These are phyloP conservation scores for Equus przewalskii DNA, from an alignment of 2,113 vertebrate genomes.

Conservation along the genomic window DNA sequence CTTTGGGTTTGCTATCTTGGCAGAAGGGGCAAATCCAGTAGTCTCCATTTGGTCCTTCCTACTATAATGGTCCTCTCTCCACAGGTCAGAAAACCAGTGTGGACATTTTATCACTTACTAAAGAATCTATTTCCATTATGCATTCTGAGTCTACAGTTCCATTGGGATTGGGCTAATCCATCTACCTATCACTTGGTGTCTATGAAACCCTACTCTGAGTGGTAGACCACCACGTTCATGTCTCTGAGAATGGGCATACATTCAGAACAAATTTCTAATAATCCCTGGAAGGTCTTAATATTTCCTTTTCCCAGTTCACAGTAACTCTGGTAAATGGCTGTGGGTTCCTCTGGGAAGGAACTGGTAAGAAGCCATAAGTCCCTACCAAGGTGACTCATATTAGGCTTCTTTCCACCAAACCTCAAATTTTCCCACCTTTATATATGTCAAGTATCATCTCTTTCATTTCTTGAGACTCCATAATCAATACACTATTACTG, in stretches of 20 bases:
- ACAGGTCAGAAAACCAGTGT: neutral
- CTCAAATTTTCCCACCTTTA: neutral
- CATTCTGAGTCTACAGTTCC: neutral
- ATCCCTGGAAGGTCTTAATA: neutral
- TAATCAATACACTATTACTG: neutral
- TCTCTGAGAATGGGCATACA: neutral
- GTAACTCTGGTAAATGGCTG: neutral
- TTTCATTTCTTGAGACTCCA: constrained; percentile 16
- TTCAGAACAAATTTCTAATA: neutral
- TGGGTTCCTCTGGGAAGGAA: neutral
- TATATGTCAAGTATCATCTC: neutral
- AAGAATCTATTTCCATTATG: neutral
- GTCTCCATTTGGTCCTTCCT: neutral
- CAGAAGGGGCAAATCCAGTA: neutral
- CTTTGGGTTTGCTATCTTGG: neutral
- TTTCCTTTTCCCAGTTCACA: neutral
- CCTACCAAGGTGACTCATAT: neutral
- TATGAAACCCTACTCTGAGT: neutral
- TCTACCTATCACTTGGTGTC: neutral
- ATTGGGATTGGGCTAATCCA: neutral
- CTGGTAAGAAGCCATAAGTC: neutral
- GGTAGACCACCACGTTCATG: neutral
- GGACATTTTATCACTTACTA: neutral
- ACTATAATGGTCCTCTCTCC: neutral
- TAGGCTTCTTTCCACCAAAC: neutral